Evolutionary conservation across 2,797 vertebrate genomes (phyloP), one percentile per base, ranked within the genome.

Genomic region (Dendrocincla tyrannina): DNA sequence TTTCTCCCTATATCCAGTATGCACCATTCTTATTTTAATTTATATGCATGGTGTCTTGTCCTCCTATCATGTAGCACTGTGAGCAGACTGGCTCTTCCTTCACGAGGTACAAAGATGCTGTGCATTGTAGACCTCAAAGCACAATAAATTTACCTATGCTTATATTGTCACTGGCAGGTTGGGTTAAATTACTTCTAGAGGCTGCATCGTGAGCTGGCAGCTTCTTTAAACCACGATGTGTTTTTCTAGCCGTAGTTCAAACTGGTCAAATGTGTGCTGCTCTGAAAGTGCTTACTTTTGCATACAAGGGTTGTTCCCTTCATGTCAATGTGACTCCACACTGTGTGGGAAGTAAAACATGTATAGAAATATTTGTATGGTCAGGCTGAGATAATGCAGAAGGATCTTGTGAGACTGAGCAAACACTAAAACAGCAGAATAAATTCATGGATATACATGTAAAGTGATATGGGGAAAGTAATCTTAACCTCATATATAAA

Each of bases 401-500:
- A 85, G 49, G 81, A 52, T 55, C 82, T 77, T 94, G 66, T 79
- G 58, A 94, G 85, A 84, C 76, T 42, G 32, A 93, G 53, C 10
- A 84, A 93, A 87, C 76, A 84, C 81, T 85, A 86, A 62, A 88
- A 53, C 11, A 83, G 42, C 17, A 86, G 49, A 96, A 91, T 85
- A 95, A 93, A 88, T 75, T 81, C 9, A 56, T 44, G 75, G 59
- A 73, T 64, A 87, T 59, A 53, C 11, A 27, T 27, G 62, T 89
- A 94, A 95, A 91, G 20, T 44, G 69, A 93, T 86, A 91, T 8
- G 25, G 47, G 39, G 28, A 86, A 93, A 97, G 93, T 81, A 91
- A 94, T 90, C 76, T 78, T 86, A 88, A 84, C 69, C 60, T 95
- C 77, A 86, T 84, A 60, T 88, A 52, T 52, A 88, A 96, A 95